Evolutionary conservation across 2,113 vertebrate genomes (phyloP).

Genomic region (Turnix velox): DNA sequence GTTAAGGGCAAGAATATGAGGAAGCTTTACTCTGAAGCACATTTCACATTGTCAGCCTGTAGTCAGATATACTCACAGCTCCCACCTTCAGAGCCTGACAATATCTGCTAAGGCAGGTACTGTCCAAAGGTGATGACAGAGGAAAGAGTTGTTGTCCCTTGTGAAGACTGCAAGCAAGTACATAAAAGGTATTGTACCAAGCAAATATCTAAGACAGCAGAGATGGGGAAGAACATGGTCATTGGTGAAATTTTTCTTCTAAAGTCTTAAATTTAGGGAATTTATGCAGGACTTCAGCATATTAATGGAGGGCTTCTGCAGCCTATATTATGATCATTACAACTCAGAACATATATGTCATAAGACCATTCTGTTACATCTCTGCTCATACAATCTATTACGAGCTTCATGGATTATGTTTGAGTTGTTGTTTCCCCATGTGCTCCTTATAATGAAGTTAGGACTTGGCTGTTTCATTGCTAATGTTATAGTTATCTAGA

Average conservation of each 20-base stretch:
- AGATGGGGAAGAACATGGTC: neutral
- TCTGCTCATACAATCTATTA: neutral
- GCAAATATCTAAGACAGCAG: neutral
- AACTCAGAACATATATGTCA: neutral
- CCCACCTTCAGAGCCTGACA: neutral
- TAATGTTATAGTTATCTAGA: neutral
- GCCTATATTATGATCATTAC: neutral
- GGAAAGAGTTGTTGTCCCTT: neutral
- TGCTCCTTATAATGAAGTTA: neutral
- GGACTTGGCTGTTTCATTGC: neutral
- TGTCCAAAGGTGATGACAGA: neutral
- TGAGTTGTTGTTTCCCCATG: neutral
- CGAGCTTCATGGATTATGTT: neutral
- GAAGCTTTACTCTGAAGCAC: too few species aligned
- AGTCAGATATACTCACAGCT: neutral
- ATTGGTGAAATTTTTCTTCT: neutral
- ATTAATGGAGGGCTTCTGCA: too few species aligned
- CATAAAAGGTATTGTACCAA: neutral
- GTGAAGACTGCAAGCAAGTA: neutral
- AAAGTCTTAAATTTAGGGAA: neutral
- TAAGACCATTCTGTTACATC: neutral
- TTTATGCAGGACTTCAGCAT: too few species aligned
- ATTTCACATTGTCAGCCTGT: neutral
- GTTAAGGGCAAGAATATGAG: neutral
- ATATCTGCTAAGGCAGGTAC: neutral